phyloP scores from a whole-genome alignment of 2,888 invertebrate species.

The Cantharis flavilabris region DNA sequence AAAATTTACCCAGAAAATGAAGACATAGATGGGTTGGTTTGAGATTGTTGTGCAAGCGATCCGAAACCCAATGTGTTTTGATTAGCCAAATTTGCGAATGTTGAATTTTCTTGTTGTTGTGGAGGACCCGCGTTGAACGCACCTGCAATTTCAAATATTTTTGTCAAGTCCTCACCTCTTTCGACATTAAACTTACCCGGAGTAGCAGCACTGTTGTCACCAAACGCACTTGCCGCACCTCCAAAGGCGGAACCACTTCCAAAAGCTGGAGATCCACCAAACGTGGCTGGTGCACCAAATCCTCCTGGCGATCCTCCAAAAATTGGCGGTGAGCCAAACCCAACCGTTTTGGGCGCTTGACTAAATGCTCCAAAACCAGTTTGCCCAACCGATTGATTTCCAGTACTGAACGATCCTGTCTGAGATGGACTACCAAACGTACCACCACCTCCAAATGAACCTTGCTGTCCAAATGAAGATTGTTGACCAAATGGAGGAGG shows the following conservation, averaged over 20 bases:
- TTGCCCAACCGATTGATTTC: conserved; percentile 50
- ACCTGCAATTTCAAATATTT: conserved; percentile 8
- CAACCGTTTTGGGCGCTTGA: conserved; percentile 45
- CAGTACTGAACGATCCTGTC: conserved; percentile 50
- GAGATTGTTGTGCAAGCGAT: conserved; percentile 63
- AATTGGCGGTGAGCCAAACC: conserved; percentile 43
- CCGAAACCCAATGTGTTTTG: conserved; percentile 70
- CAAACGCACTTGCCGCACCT: conserved; percentile 53
- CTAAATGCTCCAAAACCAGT: conserved; percentile 52
- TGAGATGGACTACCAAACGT: conserved; percentile 34
- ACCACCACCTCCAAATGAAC: conserved; percentile 42
- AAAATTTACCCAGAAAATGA: conserved; percentile 51
- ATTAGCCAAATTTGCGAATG: conserved; percentile 66
- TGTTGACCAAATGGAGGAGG: conserved; percentile 38
- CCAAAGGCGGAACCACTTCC: conserved; percentile 58
- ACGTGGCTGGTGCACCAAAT: conserved; percentile 53
- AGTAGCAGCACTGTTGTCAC: conserved; percentile 32
- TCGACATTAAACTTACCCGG: background rate
- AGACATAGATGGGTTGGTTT: conserved; percentile 44
- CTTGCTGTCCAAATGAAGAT: conserved; percentile 45
- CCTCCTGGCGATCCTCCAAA: conserved; percentile 38
- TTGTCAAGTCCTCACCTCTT: background rate
- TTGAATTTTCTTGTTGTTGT: conserved; percentile 61
- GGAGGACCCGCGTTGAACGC: conserved; percentile 58
- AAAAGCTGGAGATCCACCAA: conserved; percentile 57